Evolutionary conservation across 2,113 vertebrate species (phyloP).

Genomic region (Lepus europaeus): DNA sequence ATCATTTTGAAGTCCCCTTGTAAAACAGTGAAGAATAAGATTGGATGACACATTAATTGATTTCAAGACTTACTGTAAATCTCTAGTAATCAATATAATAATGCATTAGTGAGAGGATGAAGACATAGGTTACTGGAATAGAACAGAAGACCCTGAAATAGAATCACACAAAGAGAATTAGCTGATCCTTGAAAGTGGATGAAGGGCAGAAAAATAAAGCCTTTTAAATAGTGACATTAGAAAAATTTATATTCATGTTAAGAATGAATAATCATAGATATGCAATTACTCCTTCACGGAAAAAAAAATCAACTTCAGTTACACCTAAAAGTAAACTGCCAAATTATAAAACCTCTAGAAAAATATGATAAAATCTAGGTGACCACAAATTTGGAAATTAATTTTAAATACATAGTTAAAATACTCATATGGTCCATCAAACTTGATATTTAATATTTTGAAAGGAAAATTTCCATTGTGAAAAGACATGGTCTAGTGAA

Average conservation of each 20-base stretch:
- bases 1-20: not conserved
- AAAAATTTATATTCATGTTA: not conserved
- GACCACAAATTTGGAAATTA: not conserved
- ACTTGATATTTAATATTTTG: not conserved
- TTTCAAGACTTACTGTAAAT: not conserved
- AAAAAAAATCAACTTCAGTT: not conserved
- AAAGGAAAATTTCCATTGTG: not conserved
- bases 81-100: no score
- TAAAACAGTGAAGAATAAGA: not conserved
- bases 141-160: not conserved
- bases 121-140: not conserved
- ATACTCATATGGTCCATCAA: not conserved
- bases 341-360: not conserved
- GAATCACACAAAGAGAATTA: fast-evolving
- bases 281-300: not conserved
- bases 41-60: not conserved
- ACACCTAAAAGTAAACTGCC: not conserved
- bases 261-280: not conserved
- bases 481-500: not conserved
- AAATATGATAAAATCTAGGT: not conserved
- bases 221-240: not conserved
- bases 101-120: not conserved
- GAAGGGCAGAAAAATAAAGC: not conserved
- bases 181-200: not conserved
- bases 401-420: not conserved